Base-by-base conservation (phyloP, 2,113 vertebrate genomes). In the Archocentrus centrarchus region DNA sequence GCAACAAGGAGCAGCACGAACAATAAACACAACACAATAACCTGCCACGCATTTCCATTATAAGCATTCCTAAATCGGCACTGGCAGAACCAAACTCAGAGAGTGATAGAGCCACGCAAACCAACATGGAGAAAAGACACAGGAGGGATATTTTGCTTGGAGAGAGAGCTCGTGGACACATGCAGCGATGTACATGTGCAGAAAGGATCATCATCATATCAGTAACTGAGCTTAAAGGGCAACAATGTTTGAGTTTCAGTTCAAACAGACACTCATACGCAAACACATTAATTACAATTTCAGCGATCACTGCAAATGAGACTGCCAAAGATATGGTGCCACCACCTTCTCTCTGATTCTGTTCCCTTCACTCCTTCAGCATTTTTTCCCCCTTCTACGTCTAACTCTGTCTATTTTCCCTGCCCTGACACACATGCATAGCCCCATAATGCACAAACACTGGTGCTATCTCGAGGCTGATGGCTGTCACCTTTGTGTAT, bases 401-500 rank as follows among this genome's bases (percentile, higher is more conserved):
- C 89, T 81, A 50, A 82, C 27, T 84, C 73, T 58, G 86, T 80
- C 76, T 89, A 59, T 81, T 82, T 92, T 61, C 32, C 61, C 84
- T 77, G 4, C 63, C 83, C 90, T 79, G 78, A 61, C 78, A 83
- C 86, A 77, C 86, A 79, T 7, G 50, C 75, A 15, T 24, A 75
- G 47, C 50, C 57, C 62, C 61, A 50, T 81, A 90, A 86, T 82
- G 86, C 82, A 91, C 92, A 92, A 89, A 90, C 89, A 86, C 44
- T 44, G 47, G 73, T 44, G 30, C 75, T 89, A 88, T 91, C 88
- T 85, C 20, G 84, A 88, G 91, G 86, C 87, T 94, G 93, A 94
- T 89, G 89, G 89, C 93, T 94, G 92, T 92, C 93, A 92, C 92
- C 91, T 93, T 91, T 94, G 92, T 94, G 89, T 91, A 84, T 85